These are phyloP conservation scores for Sesamia inferens DNA, from an alignment of 2,888 invertebrate genomes.

Conservation along the genomic window DNA sequence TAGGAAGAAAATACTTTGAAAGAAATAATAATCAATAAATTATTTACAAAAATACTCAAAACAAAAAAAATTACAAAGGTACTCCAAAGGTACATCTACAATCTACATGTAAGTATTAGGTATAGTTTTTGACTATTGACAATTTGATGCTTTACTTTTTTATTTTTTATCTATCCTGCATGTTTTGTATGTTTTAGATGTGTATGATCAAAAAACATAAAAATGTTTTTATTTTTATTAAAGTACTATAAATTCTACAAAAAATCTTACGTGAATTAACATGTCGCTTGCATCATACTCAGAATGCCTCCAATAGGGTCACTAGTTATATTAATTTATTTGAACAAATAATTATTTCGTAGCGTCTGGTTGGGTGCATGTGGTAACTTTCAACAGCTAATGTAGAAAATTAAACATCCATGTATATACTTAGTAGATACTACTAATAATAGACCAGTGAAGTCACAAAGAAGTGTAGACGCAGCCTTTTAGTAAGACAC, in stretches of 20 bases:
- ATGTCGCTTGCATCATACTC: too few relatives aligned
- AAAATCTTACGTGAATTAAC: neutral
- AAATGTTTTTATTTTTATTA: neutral
- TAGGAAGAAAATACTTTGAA: neutral
- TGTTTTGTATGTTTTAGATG: neutral
- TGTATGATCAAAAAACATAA: neutral
- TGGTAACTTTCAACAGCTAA: too few relatives aligned
- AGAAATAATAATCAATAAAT: neutral
- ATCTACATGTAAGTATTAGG: neutral
- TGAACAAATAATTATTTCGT: neutral
- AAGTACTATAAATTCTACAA: neutral
- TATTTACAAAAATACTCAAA: neutral
- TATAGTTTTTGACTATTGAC: neutral
- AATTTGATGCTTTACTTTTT: neutral
- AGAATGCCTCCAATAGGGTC: neutral
- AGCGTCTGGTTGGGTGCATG: neutral
- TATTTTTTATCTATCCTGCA: neutral
- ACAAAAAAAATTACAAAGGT: too few relatives aligned
- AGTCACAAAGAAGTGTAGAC: conserved; percentile 14
- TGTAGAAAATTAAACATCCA: conserved; percentile 6
- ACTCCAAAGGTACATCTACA: neutral
- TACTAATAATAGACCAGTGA: conserved; percentile 5
- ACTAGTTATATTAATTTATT: neutral
- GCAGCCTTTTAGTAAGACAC: conserved; percentile 23
- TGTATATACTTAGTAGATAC: neutral